phyloP scores from a whole-genome alignment of 37 sponge, comb jelly and placozoan species.

The Geodia barretti region DNA sequence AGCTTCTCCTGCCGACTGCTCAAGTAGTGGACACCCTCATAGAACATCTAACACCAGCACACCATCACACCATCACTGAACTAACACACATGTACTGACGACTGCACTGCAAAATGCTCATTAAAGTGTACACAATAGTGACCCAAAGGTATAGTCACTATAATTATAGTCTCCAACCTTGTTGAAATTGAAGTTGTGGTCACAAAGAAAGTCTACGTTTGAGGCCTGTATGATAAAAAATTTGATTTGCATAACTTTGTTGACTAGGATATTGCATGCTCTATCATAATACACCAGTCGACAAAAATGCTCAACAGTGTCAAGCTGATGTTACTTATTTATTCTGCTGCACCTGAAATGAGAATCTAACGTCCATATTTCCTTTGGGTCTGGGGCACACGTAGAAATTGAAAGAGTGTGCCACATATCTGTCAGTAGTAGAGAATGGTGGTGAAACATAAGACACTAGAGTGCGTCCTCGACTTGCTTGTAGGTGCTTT shows the following conservation, averaged over 20 bases:
- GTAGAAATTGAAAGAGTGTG: slow-evolving; percentile 70
- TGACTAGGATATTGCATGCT: too few species aligned
- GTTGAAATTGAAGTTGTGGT: slow-evolving; percentile 71
- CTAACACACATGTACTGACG: neutral
- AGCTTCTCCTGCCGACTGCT: slow-evolving; percentile 35
- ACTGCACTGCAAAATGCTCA: too few species aligned
- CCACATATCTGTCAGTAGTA: slow-evolving; percentile 29
- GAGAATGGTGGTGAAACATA: neutral
- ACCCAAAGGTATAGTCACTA: too few species aligned
- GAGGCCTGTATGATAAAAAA: slow-evolving; percentile 46
- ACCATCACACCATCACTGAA: neutral
- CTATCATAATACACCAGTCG: too few species aligned
- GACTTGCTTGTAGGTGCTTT: slow-evolving; percentile 17
- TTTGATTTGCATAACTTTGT: neutral
- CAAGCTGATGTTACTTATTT: neutral
- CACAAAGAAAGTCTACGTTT: slow-evolving; percentile 55
- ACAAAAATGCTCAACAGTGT: too few species aligned
- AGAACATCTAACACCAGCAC: slow-evolving; percentile 16
- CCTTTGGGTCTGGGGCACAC: slow-evolving; percentile 36
- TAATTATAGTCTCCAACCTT: too few species aligned
- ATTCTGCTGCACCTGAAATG: slow-evolving; percentile 2
- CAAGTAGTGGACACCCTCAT: slow-evolving; percentile 69
- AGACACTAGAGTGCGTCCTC: neutral
- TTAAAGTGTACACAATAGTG: too few species aligned
- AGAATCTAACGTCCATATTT: slow-evolving; percentile 5